Percentiles rank a stretch among this genome's conserved stretches.
These are phyloP conservation scores for Luidia sarsii DNA, from an alignment of 53 echinoderm and acorn worm genomes.

Conservation along the genomic window DNA sequence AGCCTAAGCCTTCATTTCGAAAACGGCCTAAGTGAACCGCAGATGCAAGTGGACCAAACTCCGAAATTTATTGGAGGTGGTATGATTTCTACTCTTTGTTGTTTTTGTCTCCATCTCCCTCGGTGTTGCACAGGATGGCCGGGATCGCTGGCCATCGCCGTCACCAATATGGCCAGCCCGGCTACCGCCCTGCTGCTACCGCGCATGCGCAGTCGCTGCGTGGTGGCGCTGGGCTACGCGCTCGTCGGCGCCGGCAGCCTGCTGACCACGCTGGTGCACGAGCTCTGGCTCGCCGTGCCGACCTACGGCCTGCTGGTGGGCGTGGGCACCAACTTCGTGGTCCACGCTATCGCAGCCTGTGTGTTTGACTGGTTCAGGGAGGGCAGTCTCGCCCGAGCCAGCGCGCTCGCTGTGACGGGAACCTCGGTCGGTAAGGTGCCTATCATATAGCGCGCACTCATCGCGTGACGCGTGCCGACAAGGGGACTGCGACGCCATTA, in stretches of 20 bases:
- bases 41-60: background rate
- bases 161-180: background rate
- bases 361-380: conserved; percentile 5
- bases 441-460: too few relatives aligned
- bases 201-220: background rate
- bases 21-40: background rate
- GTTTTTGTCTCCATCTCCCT: too few relatives aligned
- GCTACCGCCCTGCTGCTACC: background rate
- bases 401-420: background rate
- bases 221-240: conserved; percentile 2
- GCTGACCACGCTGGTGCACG: conserved; percentile 13
- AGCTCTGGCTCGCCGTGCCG: background rate
- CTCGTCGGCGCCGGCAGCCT: background rate
- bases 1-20: background rate
- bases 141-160: background rate
- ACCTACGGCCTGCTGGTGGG: conserved; percentile 25
- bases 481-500: too few relatives aligned
- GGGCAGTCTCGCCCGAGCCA: conserved; percentile 1
- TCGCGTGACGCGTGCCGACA: too few relatives aligned
- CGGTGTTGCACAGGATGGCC: conserved; percentile 35
- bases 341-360: background rate
- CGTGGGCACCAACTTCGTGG: conserved; percentile 7
- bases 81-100: background rate
- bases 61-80: background rate
- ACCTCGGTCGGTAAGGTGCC: conserved; percentile 3